Conservation (phyloP, 2,888 invertebrate genomes). For the Idaea straminata region DNA sequence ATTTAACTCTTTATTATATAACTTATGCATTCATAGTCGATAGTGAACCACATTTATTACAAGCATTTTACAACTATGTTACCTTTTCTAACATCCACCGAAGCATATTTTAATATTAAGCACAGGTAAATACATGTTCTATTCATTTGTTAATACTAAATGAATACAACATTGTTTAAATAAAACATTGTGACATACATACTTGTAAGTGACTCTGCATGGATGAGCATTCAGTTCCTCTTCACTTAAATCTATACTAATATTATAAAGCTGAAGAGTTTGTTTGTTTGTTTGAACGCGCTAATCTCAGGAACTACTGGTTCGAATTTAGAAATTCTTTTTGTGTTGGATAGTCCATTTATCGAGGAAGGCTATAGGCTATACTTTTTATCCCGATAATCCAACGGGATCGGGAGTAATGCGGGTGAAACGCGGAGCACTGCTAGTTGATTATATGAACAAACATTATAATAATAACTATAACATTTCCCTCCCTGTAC, state of each 20-base stretch:
- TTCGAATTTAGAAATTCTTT: too few species aligned
- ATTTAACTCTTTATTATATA: background rate
- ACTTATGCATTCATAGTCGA: background rate
- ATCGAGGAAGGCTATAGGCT: too few species aligned
- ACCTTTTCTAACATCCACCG: conserved; percentile 11
- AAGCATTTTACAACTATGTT: conserved; percentile 10
- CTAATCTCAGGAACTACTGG: too few species aligned
- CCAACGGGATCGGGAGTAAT: too few species aligned
- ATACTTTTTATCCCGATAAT: too few species aligned
- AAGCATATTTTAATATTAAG: conserved; percentile 9
- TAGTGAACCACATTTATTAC: background rate
- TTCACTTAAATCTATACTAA: background rate
- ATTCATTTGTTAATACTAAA: background rate
- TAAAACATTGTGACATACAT: background rate
- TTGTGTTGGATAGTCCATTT: too few species aligned
- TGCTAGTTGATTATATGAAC: background rate
- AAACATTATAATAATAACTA: conserved; percentile 4
- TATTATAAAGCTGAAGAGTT: too few species aligned
- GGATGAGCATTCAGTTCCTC: background rate
- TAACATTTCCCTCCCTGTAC: conserved; percentile 26
- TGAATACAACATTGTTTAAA: background rate
- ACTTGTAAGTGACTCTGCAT: background rate
- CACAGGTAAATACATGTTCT: background rate
- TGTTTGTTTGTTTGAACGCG: too few species aligned
- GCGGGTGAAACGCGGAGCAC: too few species aligned